A percentile compares a stretch with the other conserved stretches of the same genome.
phyloP scores from a whole-genome alignment of 1,140 invertebrate genomes.

The Papilio polytes region DNA sequence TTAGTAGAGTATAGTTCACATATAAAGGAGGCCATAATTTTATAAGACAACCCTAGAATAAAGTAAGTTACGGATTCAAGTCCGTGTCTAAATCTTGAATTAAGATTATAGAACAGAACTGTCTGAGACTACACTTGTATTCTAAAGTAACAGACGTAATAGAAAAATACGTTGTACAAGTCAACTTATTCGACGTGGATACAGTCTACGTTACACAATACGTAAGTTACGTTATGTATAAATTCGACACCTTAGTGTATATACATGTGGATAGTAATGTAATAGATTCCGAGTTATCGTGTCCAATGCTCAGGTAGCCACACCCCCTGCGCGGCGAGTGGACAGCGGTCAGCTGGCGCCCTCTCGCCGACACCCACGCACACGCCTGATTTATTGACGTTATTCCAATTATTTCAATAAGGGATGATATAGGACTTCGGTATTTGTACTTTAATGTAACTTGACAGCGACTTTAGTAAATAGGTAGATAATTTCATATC shows the following conservation, averaged over 20 bases:
- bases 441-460: background rate
- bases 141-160: too few relatives aligned
- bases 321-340: slow-evolving; percentile 68
- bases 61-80: background rate
- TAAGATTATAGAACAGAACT: background rate
- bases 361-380: slow-evolving; percentile 63
- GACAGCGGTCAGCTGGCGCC: slow-evolving; percentile 79
- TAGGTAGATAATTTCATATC: background rate
- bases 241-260: background rate
- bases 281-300: slow-evolving; percentile 56
- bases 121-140: background rate
- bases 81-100: background rate
- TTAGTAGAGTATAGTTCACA: background rate
- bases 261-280: slow-evolving; percentile 18
- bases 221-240: background rate
- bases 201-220: too few relatives aligned
- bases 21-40: background rate
- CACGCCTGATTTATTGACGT: slow-evolving; percentile 60
- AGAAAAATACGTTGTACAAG: too few relatives aligned
- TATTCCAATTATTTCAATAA: slow-evolving; percentile 38
- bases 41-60: background rate
- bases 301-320: slow-evolving; percentile 53
- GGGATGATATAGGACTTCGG: background rate
- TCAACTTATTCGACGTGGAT: too few relatives aligned
- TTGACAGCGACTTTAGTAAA: background rate